A percentile compares a stretch with the other conserved stretches of the same genome.
phyloP scores from a whole-genome alignment of 2,888 invertebrate species.

The Drosophila atripex region DNA sequence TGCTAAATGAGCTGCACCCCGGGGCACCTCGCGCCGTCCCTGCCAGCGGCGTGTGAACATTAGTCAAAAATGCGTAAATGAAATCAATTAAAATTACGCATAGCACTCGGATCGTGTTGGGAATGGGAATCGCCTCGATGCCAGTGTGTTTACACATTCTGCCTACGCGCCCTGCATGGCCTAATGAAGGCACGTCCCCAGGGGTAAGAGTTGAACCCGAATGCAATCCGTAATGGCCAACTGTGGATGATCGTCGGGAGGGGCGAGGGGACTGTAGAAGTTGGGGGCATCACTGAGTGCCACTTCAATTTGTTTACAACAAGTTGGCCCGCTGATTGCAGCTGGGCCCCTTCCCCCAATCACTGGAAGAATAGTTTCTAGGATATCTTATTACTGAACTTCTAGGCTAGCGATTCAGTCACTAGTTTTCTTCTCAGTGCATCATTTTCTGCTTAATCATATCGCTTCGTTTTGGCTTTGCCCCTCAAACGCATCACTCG shows the following conservation, averaged over 20 bases:
- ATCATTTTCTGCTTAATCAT: slow-evolving; percentile 62
- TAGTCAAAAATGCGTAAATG: slow-evolving; percentile 72
- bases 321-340: slow-evolving; percentile 60
- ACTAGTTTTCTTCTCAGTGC: slow-evolving; percentile 5
- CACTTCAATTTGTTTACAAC: slow-evolving; percentile 73
- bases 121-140: slow-evolving; percentile 30
- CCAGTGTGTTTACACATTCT: slow-evolving; percentile 57
- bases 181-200: slow-evolving; percentile 72
- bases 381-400: not conserved
- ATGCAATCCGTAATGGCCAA: slow-evolving; percentile 56
- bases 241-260: not conserved
- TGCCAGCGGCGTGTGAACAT: slow-evolving; percentile 46
- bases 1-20: slow-evolving; percentile 62
- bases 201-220: slow-evolving; percentile 40
- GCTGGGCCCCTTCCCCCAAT: slow-evolving; percentile 36
- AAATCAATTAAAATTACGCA: slow-evolving; percentile 73
- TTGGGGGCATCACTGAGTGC: slow-evolving; percentile 38
- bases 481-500: slow-evolving; percentile 41
- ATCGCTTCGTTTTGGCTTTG: slow-evolving; percentile 41
- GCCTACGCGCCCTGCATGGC: slow-evolving; percentile 63
- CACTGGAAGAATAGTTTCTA: slow-evolving; percentile 11
- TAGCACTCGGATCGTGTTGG: slow-evolving; percentile 52
- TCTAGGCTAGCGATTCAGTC: not conserved
- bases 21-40: slow-evolving; percentile 11
- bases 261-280: not conserved